phyloP scores from a whole-genome alignment of 1,140 invertebrate genomes.

The Hylaeus volcanicus region DNA sequence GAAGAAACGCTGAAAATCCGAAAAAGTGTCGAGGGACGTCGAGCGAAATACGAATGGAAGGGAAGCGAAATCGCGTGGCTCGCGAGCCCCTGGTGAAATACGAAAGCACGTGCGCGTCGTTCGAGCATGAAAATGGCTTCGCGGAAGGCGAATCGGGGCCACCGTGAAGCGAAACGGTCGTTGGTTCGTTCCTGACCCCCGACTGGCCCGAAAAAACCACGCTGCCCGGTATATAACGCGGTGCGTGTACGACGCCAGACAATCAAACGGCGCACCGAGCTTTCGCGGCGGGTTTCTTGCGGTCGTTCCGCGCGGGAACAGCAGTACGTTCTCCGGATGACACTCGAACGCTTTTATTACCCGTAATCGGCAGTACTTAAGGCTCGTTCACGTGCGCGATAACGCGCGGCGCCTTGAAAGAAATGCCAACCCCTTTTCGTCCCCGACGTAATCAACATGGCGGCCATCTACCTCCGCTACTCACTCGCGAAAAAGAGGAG shows the following conservation, averaged over 20 bases:
- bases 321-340: conserved; percentile 72
- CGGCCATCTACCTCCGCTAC: neutral
- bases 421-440: conserved; percentile 67
- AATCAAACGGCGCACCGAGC: conserved; percentile 31
- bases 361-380: conserved; percentile 74
- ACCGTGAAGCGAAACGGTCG: conserved; percentile 37
- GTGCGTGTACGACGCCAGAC: conserved; percentile 7
- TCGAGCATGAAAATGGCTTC: conserved; percentile 72
- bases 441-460: conserved; percentile 23
- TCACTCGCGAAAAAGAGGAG: too few relatives aligned
- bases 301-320: conserved; percentile 62
- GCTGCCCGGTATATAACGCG: conserved; percentile 20
- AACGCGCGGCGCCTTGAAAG: conserved; percentile 73
- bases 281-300: conserved; percentile 63
- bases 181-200: conserved; percentile 16
- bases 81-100: conserved; percentile 35
- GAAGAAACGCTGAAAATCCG: conserved; percentile 10
- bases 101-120: conserved; percentile 49
- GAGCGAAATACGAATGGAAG: neutral
- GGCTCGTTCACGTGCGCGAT: conserved; percentile 64
- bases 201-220: conserved; percentile 30
- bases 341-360: conserved; percentile 78
- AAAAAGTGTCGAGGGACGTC: conserved; percentile 1
- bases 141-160: conserved; percentile 62
- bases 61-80: neutral